Conservation (phyloP, 2,888 invertebrate genomes). For the Aleiodes alternator region DNA sequence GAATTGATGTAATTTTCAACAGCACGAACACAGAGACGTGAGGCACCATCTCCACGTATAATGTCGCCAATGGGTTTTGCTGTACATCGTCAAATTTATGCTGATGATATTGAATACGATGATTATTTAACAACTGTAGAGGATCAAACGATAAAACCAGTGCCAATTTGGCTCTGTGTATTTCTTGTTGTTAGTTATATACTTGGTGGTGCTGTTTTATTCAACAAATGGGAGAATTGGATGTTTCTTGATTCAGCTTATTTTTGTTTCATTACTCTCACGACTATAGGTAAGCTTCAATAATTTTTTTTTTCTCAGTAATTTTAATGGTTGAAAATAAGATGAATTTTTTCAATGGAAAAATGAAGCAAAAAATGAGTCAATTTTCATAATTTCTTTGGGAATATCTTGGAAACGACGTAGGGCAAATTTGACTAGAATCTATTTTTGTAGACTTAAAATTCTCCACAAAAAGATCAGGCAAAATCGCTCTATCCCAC, state of each 20-base stretch:
- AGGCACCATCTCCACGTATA: constrained; percentile 78
- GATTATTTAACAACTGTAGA: constrained; percentile 77
- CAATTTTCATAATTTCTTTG: background rate
- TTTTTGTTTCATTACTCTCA: constrained; percentile 95
- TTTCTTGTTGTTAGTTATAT: constrained; percentile 93
- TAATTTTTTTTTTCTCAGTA: too few relatives aligned
- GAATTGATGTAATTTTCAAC: constrained; percentile 28
- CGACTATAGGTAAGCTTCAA: constrained; percentile 84
- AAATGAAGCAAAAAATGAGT: background rate
- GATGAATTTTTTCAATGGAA: too few relatives aligned
- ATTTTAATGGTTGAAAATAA: too few relatives aligned
- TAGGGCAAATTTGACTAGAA: too few relatives aligned
- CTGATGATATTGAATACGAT: constrained; percentile 80
- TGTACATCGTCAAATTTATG: constrained; percentile 79
- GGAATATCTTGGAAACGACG: background rate
- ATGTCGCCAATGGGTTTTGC: constrained; percentile 84
- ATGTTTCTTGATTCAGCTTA: constrained; percentile 91
- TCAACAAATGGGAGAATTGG: constrained; percentile 92
- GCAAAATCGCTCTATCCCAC: too few relatives aligned
- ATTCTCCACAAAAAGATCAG: too few relatives aligned
- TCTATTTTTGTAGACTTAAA: too few relatives aligned
- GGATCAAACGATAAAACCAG: constrained; percentile 80
- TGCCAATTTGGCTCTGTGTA: constrained; percentile 93
- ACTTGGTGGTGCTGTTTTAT: constrained; percentile 90
- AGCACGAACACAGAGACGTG: constrained; percentile 66